Percentiles rank a stretch among this genome's conserved stretches.
Evolutionary conservation across 1,140 invertebrate genomes (phyloP).

Genomic region (Meteorus sp.): DNA sequence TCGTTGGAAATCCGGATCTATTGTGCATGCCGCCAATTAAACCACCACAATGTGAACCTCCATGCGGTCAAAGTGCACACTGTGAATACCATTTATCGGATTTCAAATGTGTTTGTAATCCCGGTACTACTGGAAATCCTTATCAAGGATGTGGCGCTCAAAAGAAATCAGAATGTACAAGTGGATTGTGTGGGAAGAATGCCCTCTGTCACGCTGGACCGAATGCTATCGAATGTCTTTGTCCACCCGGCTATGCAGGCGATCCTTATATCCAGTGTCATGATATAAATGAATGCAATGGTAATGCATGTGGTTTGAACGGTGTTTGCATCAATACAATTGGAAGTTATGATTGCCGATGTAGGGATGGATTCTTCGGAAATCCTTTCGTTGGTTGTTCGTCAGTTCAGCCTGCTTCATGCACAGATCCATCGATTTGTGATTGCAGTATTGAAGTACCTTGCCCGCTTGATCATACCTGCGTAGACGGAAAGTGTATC

Average conservation of each 20-base stretch:
- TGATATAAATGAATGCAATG: slow-evolving; percentile 83
- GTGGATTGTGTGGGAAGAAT: slow-evolving; percentile 73
- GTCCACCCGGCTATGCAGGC: slow-evolving; percentile 78
- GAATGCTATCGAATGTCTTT: slow-evolving; percentile 77
- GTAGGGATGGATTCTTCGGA: slow-evolving; percentile 77
- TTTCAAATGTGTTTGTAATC: slow-evolving; percentile 82
- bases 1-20: slow-evolving; percentile 85
- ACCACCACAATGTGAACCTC: slow-evolving; percentile 77
- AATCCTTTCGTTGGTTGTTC: slow-evolving; percentile 83
- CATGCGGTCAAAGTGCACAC: slow-evolving; percentile 80
- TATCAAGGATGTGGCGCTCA: slow-evolving; percentile 77
- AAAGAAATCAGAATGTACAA: slow-evolving; percentile 72
- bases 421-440: slow-evolving; percentile 69
- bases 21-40: slow-evolving; percentile 85
- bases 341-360: slow-evolving; percentile 85
- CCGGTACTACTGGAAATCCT: slow-evolving; percentile 83
- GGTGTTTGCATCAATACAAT: slow-evolving; percentile 87
- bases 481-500: slow-evolving; percentile 70
- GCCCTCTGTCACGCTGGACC: slow-evolving; percentile 76
- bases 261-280: slow-evolving; percentile 85
- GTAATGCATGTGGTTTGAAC: slow-evolving; percentile 80
- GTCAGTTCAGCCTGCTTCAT: slow-evolving; percentile 67
- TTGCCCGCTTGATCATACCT: slow-evolving; percentile 76
- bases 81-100: slow-evolving; percentile 76
- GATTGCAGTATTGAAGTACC: slow-evolving; percentile 69